These are phyloP conservation scores for Tortrix viridana DNA, from an alignment of 2,888 invertebrate species.

Conservation along the genomic window DNA sequence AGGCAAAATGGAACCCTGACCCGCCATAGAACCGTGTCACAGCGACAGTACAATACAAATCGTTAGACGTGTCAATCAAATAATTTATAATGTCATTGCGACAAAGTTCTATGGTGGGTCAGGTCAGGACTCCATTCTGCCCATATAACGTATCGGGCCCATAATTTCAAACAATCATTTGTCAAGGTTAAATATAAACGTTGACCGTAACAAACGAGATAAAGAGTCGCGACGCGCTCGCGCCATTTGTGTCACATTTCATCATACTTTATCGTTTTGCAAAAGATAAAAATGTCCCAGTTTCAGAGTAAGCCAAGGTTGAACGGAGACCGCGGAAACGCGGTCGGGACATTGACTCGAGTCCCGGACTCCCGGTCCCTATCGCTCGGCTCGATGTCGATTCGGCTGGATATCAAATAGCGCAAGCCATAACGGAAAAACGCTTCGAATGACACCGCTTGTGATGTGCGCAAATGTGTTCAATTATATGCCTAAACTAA, in stretches of 20 bases:
- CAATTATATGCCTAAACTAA: too few relatives aligned
- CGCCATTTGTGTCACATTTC: slow-evolving; percentile 7
- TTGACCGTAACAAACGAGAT: slow-evolving; percentile 14
- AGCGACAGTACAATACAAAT: too few relatives aligned
- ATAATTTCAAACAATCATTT: background rate
- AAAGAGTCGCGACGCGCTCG: background rate
- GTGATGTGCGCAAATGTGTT: too few relatives aligned
- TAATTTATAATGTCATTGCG: too few relatives aligned
- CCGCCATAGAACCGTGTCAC: too few relatives aligned
- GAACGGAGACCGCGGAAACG: background rate
- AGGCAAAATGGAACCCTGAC: too few relatives aligned
- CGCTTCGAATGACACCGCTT: too few relatives aligned
- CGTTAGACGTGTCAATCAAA: too few relatives aligned
- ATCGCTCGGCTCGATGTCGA: background rate
- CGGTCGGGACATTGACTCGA: background rate
- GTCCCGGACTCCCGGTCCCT: background rate
- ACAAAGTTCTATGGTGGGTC: too few relatives aligned
- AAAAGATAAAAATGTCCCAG: slow-evolving; percentile 26
- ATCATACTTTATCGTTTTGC: slow-evolving; percentile 13
- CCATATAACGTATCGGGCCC: background rate
- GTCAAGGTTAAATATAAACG: slow-evolving; percentile 11
- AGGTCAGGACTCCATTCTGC: too few relatives aligned
- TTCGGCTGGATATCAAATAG: background rate
- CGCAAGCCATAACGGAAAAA: background rate
- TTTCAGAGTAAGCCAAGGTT: slow-evolving; percentile 30